Evolutionary conservation across 2,888 invertebrate genomes (phyloP).

Genomic region (Spodoptera littoralis): DNA sequence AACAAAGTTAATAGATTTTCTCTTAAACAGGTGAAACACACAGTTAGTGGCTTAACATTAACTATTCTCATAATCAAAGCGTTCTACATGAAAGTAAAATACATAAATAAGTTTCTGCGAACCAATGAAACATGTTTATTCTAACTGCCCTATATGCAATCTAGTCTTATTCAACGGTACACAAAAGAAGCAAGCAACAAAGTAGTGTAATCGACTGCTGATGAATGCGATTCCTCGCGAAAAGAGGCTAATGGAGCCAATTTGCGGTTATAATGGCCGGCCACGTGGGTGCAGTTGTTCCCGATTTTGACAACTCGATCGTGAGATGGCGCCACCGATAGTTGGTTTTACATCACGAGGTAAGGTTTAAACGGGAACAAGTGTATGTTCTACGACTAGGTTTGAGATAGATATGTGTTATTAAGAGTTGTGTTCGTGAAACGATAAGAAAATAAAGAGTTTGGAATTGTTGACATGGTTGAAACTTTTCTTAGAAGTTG

Average conservation of each 20-base stretch:
- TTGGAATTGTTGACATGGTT: no score
- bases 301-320: conserved; percentile 75
- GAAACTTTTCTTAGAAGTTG: no score
- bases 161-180: conserved; percentile 50
- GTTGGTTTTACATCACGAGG: conserved; percentile 71
- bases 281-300: conserved; percentile 68
- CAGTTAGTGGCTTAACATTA: no score
- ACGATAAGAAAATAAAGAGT: no score
- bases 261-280: conserved; percentile 71
- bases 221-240: conserved; percentile 68
- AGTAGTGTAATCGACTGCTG: conserved; percentile 69
- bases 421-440: no score
- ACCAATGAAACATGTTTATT: conserved; percentile 22
- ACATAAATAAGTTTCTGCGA: background rate
- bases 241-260: conserved; percentile 75
- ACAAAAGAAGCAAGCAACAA: conserved; percentile 61
- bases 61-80: no score
- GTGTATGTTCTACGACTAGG: conserved; percentile 12
- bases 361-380: conserved; percentile 54
- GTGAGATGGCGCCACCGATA: conserved; percentile 80
- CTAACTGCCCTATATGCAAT: conserved; percentile 41
- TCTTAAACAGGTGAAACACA: no score
- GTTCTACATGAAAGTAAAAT: no score
- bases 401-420: conserved; percentile 2
- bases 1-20: no score